phyloP scores from a whole-genome alignment of 2,797 vertebrate species.

The Liparis tanakae region DNA sequence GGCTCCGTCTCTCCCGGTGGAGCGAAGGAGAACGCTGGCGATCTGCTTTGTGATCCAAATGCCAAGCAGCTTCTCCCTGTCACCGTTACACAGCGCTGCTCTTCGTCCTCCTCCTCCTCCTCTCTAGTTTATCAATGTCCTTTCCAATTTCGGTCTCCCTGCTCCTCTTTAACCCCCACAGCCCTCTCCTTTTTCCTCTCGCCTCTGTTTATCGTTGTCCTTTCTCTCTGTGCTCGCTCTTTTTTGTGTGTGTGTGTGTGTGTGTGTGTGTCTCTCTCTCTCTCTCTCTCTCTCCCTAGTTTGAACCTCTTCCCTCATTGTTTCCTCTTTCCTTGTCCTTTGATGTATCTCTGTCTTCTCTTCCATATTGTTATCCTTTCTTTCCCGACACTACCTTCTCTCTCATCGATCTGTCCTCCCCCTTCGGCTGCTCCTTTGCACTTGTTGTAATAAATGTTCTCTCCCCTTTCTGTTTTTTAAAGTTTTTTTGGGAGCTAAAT shows the following conservation, averaged over 20 bases:
- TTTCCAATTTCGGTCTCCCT: conserved; percentile 44
- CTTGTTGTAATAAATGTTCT: too few relatives aligned
- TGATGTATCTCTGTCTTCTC: conserved; percentile 26
- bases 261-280: too few relatives aligned
- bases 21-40: conserved; percentile 60
- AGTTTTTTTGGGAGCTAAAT: not conserved
- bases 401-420: too few relatives aligned
- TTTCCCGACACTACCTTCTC: conserved; percentile 2
- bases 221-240: conserved; percentile 19
- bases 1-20: conserved; percentile 64
- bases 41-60: conserved; percentile 76
- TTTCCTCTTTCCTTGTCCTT: conserved; percentile 40
- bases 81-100: conserved; percentile 50
- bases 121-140: conserved; percentile 48
- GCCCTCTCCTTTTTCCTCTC: conserved; percentile 18
- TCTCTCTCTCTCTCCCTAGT: conserved; percentile 28
- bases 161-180: conserved; percentile 15
- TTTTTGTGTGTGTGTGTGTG: too few relatives aligned
- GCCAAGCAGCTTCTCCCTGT: conserved; percentile 68
- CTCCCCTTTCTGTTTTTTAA: too few relatives aligned
- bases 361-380: conserved; percentile 6
- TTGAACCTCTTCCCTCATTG: conserved; percentile 21
- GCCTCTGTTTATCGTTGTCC: conserved; percentile 28
- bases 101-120: conserved; percentile 34
- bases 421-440: too few relatives aligned